Percentiles rank a stretch among this genome's conserved stretches.
These are phyloP conservation scores for Neolamprologus sp. DNA, from an alignment of 2,113 vertebrate genomes.

Conservation along the genomic window DNA sequence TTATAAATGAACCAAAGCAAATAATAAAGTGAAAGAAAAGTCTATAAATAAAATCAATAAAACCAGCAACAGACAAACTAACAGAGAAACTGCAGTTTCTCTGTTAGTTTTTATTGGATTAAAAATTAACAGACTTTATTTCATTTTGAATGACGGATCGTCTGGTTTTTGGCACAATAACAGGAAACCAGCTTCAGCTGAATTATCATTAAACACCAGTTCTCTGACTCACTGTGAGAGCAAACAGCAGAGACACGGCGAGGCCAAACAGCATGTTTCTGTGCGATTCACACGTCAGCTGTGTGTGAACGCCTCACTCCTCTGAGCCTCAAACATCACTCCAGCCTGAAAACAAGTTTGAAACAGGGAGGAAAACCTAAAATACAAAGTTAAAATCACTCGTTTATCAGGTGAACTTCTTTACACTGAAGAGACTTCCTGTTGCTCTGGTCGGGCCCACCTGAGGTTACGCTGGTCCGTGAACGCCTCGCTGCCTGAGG, in stretches of 20 bases:
- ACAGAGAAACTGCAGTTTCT: neutral
- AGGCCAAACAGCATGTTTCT: neutral
- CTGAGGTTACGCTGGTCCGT: fast-evolving
- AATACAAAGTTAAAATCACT: neutral
- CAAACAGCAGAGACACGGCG: neutral
- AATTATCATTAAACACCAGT: neutral
- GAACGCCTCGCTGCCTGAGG: neutral
- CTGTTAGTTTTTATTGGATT: fast-evolving
- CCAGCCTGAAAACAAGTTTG: neutral
- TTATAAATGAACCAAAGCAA: neutral
- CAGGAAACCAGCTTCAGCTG: neutral
- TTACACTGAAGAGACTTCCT: neutral
- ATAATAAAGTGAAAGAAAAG: neutral
- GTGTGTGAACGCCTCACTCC: neutral
- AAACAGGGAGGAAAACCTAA: neutral
- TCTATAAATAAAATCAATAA: neutral
- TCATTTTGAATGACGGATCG: neutral
- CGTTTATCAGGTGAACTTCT: neutral
- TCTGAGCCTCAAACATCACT: neutral
- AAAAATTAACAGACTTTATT: fast-evolving
- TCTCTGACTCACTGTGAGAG: neutral
- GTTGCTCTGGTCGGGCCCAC: neutral
- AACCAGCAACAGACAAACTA: neutral
- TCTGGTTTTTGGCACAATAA: neutral
- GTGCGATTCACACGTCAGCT: neutral